Percentiles rank a stretch among this genome's conserved stretches.
phyloP scores from a whole-genome alignment of 2,113 vertebrate species.

The Colaptes auratus region DNA sequence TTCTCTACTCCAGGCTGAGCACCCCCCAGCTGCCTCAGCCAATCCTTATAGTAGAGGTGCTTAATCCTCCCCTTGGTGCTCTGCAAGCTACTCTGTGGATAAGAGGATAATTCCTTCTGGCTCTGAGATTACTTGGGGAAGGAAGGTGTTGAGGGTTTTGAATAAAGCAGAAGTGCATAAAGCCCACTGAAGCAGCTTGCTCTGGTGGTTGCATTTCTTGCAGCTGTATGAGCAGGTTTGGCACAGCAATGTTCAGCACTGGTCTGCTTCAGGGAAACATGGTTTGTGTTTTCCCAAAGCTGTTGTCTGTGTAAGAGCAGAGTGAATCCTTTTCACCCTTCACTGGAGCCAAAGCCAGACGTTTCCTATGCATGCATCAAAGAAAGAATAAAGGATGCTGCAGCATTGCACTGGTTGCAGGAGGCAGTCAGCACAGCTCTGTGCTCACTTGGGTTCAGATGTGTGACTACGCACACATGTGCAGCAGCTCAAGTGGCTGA shows the following conservation, averaged over 20 bases:
- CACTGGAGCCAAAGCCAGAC: neutral
- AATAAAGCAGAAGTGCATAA: neutral
- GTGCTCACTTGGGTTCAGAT: accelerated
- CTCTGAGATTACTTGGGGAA: neutral
- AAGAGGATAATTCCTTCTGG: neutral
- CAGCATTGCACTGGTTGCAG: neutral
- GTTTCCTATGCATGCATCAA: neutral
- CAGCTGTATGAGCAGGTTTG: neutral
- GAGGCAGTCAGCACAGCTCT: neutral
- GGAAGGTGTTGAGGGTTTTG: neutral
- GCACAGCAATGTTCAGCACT: neutral
- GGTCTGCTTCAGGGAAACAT: neutral
- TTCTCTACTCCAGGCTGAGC: too few relatives aligned
- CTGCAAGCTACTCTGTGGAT: neutral
- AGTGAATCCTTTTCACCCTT: neutral
- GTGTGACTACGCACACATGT: accelerated
- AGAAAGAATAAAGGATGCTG: neutral
- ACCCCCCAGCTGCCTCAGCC: too few relatives aligned
- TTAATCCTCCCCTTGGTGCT: neutral
- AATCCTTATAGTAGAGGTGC: too few relatives aligned
- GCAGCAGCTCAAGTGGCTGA: neutral
- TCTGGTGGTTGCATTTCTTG: accelerated
- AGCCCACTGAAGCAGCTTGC: neutral
- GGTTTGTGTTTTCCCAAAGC: neutral
- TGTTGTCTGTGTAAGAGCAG: neutral